phyloP scores from a whole-genome alignment of 1,140 invertebrate species.

The Bursaphelenchus mucronatus region DNA sequence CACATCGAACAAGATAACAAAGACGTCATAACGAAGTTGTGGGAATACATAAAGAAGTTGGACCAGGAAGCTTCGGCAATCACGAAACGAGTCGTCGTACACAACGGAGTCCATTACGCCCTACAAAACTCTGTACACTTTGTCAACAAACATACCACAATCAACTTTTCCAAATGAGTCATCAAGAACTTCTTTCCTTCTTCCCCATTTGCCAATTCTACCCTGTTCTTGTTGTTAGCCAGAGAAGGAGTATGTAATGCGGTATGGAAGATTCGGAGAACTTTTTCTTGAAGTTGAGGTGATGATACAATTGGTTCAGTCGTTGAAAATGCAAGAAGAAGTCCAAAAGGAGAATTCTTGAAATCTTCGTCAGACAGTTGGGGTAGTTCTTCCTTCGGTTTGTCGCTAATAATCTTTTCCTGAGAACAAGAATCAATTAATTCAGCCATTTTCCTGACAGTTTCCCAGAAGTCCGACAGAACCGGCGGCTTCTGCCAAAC shows the following conservation, averaged over 20 bases:
- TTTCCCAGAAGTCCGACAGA: not conserved
- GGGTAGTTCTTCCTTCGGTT: not conserved
- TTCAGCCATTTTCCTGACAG: not conserved
- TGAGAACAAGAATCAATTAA: not conserved
- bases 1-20: slow-evolving; percentile 31
- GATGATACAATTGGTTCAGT: not conserved
- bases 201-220: not conserved
- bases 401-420: too few species aligned
- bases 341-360: slow-evolving; percentile 11
- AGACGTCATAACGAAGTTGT: slow-evolving; percentile 27
- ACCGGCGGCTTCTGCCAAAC: slow-evolving; percentile 9
- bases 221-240: not conserved
- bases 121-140: slow-evolving; percentile 10
- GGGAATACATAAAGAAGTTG: slow-evolving; percentile 33
- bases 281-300: slow-evolving; percentile 8
- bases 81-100: slow-evolving; percentile 25
- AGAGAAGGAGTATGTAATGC: not conserved
- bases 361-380: slow-evolving; percentile 3
- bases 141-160: slow-evolving; percentile 6
- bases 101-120: slow-evolving; percentile 14
- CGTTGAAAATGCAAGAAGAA: slow-evolving; percentile 14
- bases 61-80: slow-evolving; percentile 32
- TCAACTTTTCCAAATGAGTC: slow-evolving; percentile 12
- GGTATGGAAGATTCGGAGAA: slow-evolving; percentile 9
- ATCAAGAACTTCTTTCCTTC: slow-evolving; percentile 15